Percentiles rank a stretch among this genome's conserved stretches.
These are phyloP conservation scores for Meloidogyne chitwoodi DNA, from an alignment of 1,140 invertebrate species.

Conservation along the genomic window DNA sequence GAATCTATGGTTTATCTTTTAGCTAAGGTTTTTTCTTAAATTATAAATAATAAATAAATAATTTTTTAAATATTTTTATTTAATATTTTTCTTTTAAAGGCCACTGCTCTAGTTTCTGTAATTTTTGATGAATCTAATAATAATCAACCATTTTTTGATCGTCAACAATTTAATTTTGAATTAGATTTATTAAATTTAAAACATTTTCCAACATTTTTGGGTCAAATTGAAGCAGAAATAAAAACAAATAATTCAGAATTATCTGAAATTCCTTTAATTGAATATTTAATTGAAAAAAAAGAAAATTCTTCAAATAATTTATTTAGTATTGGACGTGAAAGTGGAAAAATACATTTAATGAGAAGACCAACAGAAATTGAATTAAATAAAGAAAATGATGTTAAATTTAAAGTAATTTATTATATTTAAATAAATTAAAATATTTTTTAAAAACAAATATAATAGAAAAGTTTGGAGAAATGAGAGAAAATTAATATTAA, in stretches of 20 bases:
- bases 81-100: constrained; percentile 31
- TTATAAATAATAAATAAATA: no score
- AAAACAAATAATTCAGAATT: constrained; percentile 1
- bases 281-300: not conserved
- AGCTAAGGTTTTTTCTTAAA: constrained; percentile 5
- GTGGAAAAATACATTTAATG: not conserved
- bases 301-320: not conserved
- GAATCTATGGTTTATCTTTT: constrained; percentile 30
- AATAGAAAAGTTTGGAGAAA: no score
- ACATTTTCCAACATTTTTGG: not conserved
- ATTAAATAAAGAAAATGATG: not conserved
- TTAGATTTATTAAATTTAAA: constrained; percentile 32
- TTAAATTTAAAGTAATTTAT: not conserved
- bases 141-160: constrained; percentile 41
- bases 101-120: constrained; percentile 45
- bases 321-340: not conserved
- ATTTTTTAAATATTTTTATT: not conserved
- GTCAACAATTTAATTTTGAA: constrained; percentile 41
- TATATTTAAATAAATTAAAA: not conserved
- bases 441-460: not conserved
- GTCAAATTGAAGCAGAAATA: not conserved
- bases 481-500: no score
- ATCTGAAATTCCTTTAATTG: not conserved
- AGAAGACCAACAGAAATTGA: not conserved
- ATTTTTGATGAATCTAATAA: constrained; percentile 40